Base-by-base conservation (phyloP, 2,797 vertebrate genomes). In the Nannoperca australis region DNA sequence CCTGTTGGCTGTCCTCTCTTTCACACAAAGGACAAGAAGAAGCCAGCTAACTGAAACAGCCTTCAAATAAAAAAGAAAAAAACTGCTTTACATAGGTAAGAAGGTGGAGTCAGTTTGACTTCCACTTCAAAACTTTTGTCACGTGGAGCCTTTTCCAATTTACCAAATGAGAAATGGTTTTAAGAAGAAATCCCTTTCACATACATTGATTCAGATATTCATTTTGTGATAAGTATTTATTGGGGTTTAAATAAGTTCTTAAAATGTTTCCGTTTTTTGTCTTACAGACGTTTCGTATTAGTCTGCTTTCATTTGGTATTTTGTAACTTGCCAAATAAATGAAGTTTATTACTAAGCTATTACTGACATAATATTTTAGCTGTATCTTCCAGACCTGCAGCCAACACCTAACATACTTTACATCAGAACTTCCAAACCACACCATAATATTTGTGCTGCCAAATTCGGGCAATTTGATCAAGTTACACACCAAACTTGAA, bases 1-100 rank as follows among this genome's bases (percentile, higher is more conserved):
- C 68, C 83, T 73, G 83, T 56, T 65, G 75, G 61, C 66, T 71
- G 83, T 79, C 73, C 76, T 74, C 80, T 73, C 69, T 85, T 70
- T 63, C 44, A 47, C 72, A 45, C 61, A 70, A 59, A 60, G 44
- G 51, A 79, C 70, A 68, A 51, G 50, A 32, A 55, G n/a, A 36
- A 55, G n/a, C 47, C 18, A 53, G 45, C 49, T 61, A n/a, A 78
- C 27, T 53, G 10, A 36, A 69, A 56, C 8, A 58, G 42, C 17
- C 32, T 15, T 73, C 56, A 7, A 32, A 55, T 56, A 15, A 38
- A 36, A 54, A 27, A n/a, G 9, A 4, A 42, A 22, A 42, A 44
- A 22, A 50, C 24, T 5, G 11, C 24, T 44, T 51, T 14, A 40
- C 0, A 11, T 2, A 20, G 34, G 10, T 14, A 7, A 66, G 7